Conservation (phyloP, 2,113 vertebrate genomes). For the Mesoclemmys tuberculata region DNA sequence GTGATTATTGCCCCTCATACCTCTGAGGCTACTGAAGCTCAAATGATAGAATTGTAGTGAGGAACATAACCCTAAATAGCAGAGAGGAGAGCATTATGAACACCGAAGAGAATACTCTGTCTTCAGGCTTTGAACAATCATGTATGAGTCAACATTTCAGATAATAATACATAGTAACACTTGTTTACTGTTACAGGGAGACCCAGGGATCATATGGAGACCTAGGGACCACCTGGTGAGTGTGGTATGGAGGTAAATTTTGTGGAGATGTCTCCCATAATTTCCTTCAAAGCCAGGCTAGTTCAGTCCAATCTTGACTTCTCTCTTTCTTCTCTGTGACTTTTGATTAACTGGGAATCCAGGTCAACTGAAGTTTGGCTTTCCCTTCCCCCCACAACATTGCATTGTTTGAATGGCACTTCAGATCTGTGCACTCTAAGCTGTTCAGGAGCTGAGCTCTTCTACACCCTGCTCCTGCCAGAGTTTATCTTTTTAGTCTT, state of each 20-base stretch:
- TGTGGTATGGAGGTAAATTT: not conserved
- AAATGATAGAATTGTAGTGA: not conserved
- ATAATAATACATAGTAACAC: not conserved
- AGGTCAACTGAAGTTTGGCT: conserved; percentile 1
- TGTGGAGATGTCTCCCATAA: not conserved
- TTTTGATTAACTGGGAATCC: conserved; percentile 47
- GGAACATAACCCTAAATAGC: not conserved
- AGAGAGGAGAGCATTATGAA: not conserved
- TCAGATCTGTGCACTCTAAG: not conserved
- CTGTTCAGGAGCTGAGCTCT: not conserved
- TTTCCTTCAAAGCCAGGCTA: not conserved
- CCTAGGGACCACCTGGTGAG: not conserved
- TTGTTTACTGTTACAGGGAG: not conserved
- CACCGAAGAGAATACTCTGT: not conserved
- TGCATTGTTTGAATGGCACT: not conserved
- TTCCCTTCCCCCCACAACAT: not conserved
- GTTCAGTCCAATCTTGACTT: not conserved
- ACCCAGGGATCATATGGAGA: not conserved
- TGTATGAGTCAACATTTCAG: not conserved
- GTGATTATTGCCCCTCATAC: not conserved
- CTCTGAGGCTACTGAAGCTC: not conserved
- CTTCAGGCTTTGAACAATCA: not conserved
- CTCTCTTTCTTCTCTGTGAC: conserved; percentile 10
- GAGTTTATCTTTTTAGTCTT: conserved; percentile 3
- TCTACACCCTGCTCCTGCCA: not conserved